Percentiles rank a stretch among this genome's conserved stretches.
Evolutionary conservation across 2,888 invertebrate species (phyloP).

Genomic region (Plebejus argus): DNA sequence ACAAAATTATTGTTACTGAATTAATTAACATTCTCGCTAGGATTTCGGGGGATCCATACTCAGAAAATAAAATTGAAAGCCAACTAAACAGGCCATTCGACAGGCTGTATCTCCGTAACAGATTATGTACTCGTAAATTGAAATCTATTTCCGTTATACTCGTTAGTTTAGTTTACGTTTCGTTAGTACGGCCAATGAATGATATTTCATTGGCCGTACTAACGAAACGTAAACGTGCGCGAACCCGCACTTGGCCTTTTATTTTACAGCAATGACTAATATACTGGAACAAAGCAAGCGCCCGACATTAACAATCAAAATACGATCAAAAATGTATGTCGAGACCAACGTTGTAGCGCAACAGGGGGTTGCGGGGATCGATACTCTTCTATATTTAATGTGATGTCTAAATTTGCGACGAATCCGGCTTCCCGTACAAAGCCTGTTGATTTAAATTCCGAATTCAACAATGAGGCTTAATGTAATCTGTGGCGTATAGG

Average conservation of each 20-base stretch:
- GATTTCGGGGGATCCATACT: no score
- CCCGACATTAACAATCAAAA: neutral
- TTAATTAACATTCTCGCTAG: neutral
- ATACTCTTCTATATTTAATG: conserved; percentile 2
- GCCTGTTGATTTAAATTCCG: neutral
- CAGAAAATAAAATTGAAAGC: no score
- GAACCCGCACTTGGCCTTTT: neutral
- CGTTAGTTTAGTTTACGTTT: no score
- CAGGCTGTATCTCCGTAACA: no score
- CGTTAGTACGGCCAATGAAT: no score
- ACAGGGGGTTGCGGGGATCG: neutral
- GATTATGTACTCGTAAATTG: no score
- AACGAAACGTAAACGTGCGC: no score
- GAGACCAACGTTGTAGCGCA: neutral
- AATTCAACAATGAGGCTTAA: neutral
- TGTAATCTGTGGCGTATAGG: neutral
- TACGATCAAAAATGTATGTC: neutral
- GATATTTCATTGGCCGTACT: no score
- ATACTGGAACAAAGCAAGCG: neutral
- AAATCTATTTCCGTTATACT: no score
- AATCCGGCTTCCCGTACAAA: neutral
- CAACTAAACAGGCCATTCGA: no score
- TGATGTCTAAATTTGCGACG: neutral
- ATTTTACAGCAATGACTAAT: neutral
- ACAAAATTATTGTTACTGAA: neutral